Evolutionary conservation across 2,888 invertebrate genomes (phyloP).

Genomic region (Caenorhabditis sinica): DNA sequence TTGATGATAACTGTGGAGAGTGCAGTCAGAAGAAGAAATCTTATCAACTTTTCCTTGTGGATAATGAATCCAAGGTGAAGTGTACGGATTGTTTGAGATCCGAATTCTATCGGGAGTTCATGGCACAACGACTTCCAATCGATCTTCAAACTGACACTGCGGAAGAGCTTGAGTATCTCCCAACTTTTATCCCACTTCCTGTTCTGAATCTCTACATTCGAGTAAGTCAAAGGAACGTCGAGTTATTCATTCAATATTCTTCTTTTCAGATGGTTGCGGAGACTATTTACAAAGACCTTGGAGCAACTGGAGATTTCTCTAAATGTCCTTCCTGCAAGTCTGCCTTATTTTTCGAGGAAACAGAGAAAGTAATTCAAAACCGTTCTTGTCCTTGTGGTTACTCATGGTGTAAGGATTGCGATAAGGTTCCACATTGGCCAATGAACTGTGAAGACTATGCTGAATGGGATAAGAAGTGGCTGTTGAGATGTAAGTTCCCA

Average conservation of each 20-base stretch:
- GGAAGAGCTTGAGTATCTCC: conserved; percentile 27
- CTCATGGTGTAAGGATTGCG: conserved; percentile 34
- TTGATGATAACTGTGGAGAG: conserved; percentile 13
- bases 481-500: conserved; percentile 33
- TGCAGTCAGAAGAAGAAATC: conserved; percentile 11
- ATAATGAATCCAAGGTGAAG: conserved; percentile 19
- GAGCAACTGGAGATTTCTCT: conserved; percentile 17
- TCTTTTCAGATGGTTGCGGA: conserved; percentile 16
- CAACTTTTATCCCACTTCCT: conserved; percentile 31
- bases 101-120: conserved; percentile 36
- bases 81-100: conserved; percentile 26
- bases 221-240: neutral
- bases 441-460: conserved; percentile 30
- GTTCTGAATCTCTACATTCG: conserved; percentile 37
- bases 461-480: conserved; percentile 45
- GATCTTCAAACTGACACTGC: conserved; percentile 39
- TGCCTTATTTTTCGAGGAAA: conserved; percentile 8
- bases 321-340: conserved; percentile 31
- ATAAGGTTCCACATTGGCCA: conserved; percentile 33
- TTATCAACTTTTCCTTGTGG: conserved; percentile 10
- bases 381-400: conserved; percentile 42
- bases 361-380: neutral
- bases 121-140: conserved; percentile 26
- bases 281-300: conserved; percentile 31
- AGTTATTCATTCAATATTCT: neutral